phyloP scores from a whole-genome alignment of 2,888 invertebrate genomes.

The Nipponacmea schrenckii region DNA sequence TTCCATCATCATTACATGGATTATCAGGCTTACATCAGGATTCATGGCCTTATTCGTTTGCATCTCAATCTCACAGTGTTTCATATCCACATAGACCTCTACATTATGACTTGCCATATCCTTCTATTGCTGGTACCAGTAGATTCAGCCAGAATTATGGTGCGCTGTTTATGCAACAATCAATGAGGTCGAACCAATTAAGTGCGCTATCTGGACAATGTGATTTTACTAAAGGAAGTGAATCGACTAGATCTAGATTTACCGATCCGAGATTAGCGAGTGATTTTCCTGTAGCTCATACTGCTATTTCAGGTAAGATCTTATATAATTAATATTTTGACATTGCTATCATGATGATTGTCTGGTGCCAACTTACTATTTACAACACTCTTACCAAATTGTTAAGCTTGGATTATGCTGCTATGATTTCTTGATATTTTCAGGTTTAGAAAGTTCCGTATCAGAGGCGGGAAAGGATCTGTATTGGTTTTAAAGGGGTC shows the following conservation, averaged over 20 bases:
- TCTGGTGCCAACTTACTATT: too few species aligned
- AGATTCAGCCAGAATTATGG: slow-evolving; percentile 57
- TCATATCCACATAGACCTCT: slow-evolving; percentile 59
- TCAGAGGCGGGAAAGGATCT: slow-evolving; percentile 29
- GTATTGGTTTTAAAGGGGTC: slow-evolving; percentile 29
- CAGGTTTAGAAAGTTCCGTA: slow-evolving; percentile 23
- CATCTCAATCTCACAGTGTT: slow-evolving; percentile 65
- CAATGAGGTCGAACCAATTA: slow-evolving; percentile 38
- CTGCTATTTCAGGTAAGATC: slow-evolving; percentile 17
- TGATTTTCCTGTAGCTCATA: slow-evolving; percentile 13
- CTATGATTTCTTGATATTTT: background rate
- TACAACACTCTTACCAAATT: too few species aligned
- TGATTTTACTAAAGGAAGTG: slow-evolving; percentile 16
- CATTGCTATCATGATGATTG: background rate
- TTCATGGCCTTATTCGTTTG: slow-evolving; percentile 74
- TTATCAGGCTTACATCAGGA: slow-evolving; percentile 56
- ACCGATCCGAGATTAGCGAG: slow-evolving; percentile 18
- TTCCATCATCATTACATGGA: slow-evolving; percentile 53
- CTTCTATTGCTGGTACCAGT: slow-evolving; percentile 31
- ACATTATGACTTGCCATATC: slow-evolving; percentile 44
- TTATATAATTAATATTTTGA: background rate
- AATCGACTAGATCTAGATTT: slow-evolving; percentile 13
- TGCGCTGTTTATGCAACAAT: slow-evolving; percentile 71
- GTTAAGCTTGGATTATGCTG: too few species aligned
- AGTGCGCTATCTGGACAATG: slow-evolving; percentile 21